Conservation (phyloP, 2,797 vertebrate species). For the Lepilemur septentrionalis region DNA sequence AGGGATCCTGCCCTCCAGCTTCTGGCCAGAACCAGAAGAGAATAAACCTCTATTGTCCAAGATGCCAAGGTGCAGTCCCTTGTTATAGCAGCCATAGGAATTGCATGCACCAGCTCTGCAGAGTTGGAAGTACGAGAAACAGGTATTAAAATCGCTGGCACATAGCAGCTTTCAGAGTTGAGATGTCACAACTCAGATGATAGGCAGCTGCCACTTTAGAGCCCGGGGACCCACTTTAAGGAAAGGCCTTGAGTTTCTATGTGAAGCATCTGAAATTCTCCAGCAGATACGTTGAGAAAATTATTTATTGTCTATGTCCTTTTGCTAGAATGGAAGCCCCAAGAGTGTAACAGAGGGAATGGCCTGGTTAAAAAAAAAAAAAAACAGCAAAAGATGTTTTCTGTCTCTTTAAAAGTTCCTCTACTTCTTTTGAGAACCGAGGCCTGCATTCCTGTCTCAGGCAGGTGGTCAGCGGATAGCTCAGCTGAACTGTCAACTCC, state of each 20-base stretch:
- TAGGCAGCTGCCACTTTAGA: accelerated
- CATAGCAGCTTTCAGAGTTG: not conserved
- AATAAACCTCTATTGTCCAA: not conserved
- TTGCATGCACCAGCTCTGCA: accelerated
- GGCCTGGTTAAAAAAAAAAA: no score
- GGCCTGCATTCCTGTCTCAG: no score
- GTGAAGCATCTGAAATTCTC: not conserved
- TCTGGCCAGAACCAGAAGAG: not conserved
- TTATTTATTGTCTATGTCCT: not conserved
- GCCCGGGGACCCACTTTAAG: not conserved
- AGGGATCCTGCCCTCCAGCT: not conserved
- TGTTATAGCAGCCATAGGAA: not conserved
- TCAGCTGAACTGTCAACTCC: no score
- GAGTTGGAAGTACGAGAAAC: not conserved
- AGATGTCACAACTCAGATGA: accelerated
- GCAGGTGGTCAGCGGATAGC: no score
- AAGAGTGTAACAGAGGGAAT: no score
- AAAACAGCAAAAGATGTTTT: no score
- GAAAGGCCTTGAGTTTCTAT: no score
- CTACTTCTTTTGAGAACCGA: no score
- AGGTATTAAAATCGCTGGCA: not conserved
- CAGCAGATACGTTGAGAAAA: not conserved
- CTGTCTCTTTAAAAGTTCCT: no score
- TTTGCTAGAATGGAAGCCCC: not conserved
- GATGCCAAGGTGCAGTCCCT: not conserved